A percentile compares a stretch with the other conserved stretches of the same genome.
Conservation (phyloP, 2,113 vertebrate species). For the Corynorhinus townsendii region DNA sequence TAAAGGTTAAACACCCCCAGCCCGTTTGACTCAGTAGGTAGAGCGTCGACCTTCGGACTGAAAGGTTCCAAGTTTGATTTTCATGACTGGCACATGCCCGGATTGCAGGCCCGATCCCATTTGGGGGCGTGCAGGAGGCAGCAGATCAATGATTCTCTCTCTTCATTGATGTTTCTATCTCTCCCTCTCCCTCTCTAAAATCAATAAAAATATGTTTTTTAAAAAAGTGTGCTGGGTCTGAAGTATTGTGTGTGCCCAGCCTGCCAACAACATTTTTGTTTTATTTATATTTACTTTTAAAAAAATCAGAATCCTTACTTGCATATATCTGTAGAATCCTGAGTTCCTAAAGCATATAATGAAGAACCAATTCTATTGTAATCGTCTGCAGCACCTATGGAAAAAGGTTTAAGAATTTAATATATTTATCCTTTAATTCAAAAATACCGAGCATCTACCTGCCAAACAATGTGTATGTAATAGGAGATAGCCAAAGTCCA, state of each 20-base stretch:
- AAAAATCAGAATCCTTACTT: slow-evolving; percentile 85
- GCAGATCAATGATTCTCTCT: too few species aligned
- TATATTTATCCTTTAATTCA: background rate
- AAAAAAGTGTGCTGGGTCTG: background rate
- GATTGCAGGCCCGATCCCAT: too few species aligned
- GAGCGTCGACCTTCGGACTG: too few species aligned
- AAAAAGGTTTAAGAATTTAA: slow-evolving; percentile 69
- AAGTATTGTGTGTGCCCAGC: background rate
- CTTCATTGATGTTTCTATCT: too few species aligned
- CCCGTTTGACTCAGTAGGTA: too few species aligned
- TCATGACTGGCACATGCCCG: too few species aligned
- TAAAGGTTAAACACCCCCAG: too few species aligned
- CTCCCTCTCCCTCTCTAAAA: too few species aligned
- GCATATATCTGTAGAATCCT: slow-evolving; percentile 98
- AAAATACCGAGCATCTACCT: background rate
- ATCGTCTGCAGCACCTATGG: slow-evolving; percentile 93
- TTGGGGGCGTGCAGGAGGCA: too few species aligned
- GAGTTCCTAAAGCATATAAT: slow-evolving; percentile 94
- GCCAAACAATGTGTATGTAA: background rate
- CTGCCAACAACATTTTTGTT: background rate
- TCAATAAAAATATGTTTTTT: background rate
- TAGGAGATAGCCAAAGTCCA: background rate
- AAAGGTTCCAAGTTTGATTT: too few species aligned
- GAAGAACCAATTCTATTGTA: slow-evolving; percentile 99
- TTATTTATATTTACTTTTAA: background rate